These are phyloP conservation scores for Sarcophaga rosellei DNA, from an alignment of 2,888 invertebrate species.

Conservation along the genomic window DNA sequence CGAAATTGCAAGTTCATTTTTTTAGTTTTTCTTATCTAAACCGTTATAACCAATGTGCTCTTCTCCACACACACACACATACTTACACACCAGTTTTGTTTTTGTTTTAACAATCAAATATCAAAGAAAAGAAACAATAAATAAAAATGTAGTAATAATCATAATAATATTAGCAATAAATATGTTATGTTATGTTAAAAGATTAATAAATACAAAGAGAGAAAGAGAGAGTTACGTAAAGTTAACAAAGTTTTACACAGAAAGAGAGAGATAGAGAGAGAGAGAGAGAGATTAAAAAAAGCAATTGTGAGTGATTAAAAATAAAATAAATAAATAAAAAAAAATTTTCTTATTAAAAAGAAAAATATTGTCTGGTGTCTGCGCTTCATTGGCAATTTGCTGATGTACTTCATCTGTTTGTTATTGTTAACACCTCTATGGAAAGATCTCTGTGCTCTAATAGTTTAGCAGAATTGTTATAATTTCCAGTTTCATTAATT, in stretches of 20 bases:
- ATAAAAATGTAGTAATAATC: conserved; percentile 1
- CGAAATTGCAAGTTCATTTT: neutral
- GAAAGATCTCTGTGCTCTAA: neutral
- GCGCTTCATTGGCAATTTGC: conserved; percentile 42
- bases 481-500: too few species aligned
- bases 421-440: conserved; percentile 3
- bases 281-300: conserved; percentile 24
- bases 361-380: conserved; percentile 32
- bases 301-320: neutral
- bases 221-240: conserved; percentile 1
- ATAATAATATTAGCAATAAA: conserved; percentile 9
- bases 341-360: neutral
- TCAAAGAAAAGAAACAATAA: neutral
- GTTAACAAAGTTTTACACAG: neutral
- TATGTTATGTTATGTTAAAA: conserved; percentile 28
- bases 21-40: neutral
- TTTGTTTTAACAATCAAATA: neutral
- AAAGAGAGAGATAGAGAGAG: conserved; percentile 11
- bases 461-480: conserved; percentile 6
- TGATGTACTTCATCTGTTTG: conserved; percentile 32
- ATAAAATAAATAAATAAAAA: conserved; percentile 24
- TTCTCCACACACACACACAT: conserved; percentile 25
- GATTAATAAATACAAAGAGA: neutral
- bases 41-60: conserved; percentile 22
- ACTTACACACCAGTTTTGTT: conserved; percentile 49